Evolutionary conservation across 2,113 vertebrate genomes (phyloP).

Genomic region (Propithecus coquereli): DNA sequence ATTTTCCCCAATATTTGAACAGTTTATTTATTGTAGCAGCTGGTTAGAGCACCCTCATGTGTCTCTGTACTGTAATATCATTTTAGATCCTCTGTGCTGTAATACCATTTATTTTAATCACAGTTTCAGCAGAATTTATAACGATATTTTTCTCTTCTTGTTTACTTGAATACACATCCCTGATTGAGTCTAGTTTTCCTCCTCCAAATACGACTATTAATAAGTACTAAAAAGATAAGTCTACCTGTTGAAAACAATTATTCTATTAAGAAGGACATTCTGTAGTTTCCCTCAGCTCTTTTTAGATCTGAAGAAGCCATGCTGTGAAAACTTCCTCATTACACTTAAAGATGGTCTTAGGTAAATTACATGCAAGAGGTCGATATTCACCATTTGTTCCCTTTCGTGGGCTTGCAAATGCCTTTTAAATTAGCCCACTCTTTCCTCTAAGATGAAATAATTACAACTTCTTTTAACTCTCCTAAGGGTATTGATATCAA

Average conservation of each 20-base stretch:
- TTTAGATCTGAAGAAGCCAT: not conserved
- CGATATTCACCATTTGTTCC: not conserved
- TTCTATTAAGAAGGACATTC: not conserved
- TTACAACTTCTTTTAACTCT: not conserved
- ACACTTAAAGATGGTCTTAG: not conserved
- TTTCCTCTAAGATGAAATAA: not conserved
- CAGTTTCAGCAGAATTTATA: not conserved
- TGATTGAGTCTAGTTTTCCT: slow-evolving; percentile 3
- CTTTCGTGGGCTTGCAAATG: not conserved
- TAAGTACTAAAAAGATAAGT: not conserved
- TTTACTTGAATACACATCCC: slow-evolving; percentile 1
- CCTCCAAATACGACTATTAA: not conserved
- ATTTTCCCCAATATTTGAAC: not conserved
- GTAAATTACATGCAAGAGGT: not conserved
- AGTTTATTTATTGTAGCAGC: slow-evolving; percentile 13
- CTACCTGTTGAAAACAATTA: not conserved
- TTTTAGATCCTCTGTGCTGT: not conserved
- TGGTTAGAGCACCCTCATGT: slow-evolving; percentile 66
- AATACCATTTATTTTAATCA: not conserved
- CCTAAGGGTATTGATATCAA: not conserved
- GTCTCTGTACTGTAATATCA: slow-evolving; percentile 33
- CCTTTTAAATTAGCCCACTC: not conserved
- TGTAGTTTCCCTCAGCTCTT: not conserved
- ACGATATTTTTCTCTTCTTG: not conserved
- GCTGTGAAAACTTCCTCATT: not conserved